Percentiles rank a stretch among this genome's conserved stretches.
These are phyloP conservation scores for Mamestra brassicae DNA, from an alignment of 2,888 invertebrate species.

Conservation along the genomic window DNA sequence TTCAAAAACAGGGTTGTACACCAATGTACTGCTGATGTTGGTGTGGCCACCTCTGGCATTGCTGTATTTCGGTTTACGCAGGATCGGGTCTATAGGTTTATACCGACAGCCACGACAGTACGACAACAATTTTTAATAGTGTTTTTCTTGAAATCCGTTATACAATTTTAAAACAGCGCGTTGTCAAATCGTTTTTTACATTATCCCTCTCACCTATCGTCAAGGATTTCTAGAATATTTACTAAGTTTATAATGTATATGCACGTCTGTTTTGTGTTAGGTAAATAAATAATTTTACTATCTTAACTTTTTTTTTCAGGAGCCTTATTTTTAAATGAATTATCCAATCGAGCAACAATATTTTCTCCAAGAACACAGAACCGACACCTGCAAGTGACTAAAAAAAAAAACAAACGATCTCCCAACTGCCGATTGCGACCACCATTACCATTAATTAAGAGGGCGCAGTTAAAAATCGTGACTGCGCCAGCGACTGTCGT, in stretches of 20 bases:
- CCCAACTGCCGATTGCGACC: slow-evolving; percentile 60
- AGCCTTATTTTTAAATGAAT: not conserved
- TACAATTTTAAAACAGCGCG: too few species aligned
- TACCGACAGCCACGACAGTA: too few species aligned
- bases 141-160: too few species aligned
- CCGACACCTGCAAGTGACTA: slow-evolving; percentile 53
- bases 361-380: slow-evolving; percentile 1
- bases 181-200: too few species aligned
- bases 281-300: not conserved
- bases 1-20: not conserved
- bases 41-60: too few species aligned
- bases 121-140: too few species aligned
- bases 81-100: too few species aligned
- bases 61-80: too few species aligned
- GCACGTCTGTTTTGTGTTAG: not conserved
- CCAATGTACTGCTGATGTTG: too few species aligned
- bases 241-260: not conserved
- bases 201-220: too few species aligned
- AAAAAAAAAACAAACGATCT: slow-evolving; percentile 59
- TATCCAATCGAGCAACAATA: not conserved
- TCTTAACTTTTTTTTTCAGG: not conserved
- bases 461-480: slow-evolving; percentile 64
- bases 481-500: slow-evolving; percentile 58
- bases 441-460: slow-evolving; percentile 67
- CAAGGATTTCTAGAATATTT: not conserved